Evolutionary conservation across 2,888 invertebrate species (phyloP).

Genomic region (Myopa testacea): DNA sequence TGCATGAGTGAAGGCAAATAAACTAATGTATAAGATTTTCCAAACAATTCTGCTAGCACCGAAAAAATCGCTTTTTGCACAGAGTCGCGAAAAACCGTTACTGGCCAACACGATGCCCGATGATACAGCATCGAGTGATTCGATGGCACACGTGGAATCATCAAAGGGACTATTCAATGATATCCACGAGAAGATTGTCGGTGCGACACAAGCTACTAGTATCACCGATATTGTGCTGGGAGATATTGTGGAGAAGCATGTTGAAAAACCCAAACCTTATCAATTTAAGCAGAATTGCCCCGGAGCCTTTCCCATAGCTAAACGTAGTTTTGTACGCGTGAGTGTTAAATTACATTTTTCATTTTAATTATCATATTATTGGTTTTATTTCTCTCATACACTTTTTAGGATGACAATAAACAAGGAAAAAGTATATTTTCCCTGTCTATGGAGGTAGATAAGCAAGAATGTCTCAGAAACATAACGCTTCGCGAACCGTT

Average conservation of each 20-base stretch:
- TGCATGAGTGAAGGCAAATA: neutral
- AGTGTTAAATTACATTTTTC: neutral
- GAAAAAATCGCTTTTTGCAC: conserved; percentile 63
- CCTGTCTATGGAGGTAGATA: conserved; percentile 67
- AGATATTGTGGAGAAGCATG: conserved; percentile 70
- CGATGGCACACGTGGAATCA: neutral
- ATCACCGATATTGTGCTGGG: conserved; percentile 67
- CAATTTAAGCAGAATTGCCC: neutral
- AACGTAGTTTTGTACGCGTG: conserved; percentile 43
- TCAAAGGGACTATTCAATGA: conserved; percentile 52
- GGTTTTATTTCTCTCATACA: neutral
- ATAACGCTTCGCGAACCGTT: neutral
- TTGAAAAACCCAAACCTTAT: conserved; percentile 39
- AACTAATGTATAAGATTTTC: neutral
- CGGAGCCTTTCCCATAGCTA: conserved; percentile 46
- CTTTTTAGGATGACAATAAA: conserved; percentile 38
- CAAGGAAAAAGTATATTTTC: conserved; percentile 71
- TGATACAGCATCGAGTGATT: neutral
- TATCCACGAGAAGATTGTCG: conserved; percentile 53
- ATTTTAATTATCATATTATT: neutral
- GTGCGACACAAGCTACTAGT: conserved; percentile 21
- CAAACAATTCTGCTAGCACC: conserved; percentile 49
- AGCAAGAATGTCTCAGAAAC: neutral
- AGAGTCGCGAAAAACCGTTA: conserved; percentile 46
- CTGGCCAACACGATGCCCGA: neutral